Evolutionary conservation across 2,797 vertebrate species (phyloP), one percentile per base, ranked within the genome.

Genomic region (Gadopsis marmoratus): DNA sequence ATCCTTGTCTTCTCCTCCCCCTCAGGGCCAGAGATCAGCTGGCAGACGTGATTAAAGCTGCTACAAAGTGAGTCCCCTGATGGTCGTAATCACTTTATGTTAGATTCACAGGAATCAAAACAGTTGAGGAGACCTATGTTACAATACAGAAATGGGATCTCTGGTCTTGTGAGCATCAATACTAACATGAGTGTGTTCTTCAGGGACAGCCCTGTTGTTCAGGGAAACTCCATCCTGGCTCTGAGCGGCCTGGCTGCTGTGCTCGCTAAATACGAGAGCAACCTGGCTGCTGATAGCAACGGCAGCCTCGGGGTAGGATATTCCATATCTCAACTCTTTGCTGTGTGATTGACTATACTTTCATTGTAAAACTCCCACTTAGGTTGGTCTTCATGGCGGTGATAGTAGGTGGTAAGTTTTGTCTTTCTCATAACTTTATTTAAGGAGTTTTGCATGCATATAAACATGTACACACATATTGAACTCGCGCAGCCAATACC

Each of bases 191-290:
- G 31, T 84, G 43, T 86, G 51, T 19, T 21, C 0, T 47, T 71
- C 91, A 99, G 98, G 90, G 97, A 99, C 76, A 98, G 96, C 81
- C 97, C 97, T 0, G 97, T 98, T 58, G 96, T 99, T 37, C 98
- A 99, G 92, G 98, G 97, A 19, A 99, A 99, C 75, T 97, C 95
- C 17, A 95, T 99, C 61, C 87, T 99, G 82, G 97, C 98, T 69
- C 91, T 99, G 81, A 97, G 97, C 60, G 95, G 96, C 53, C 95
- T 99, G 71, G 97, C 97, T 39, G 96, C 96, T 1, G 94, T 93
- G 3, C 93, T 98, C 16, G 95, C 94, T 59, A 98, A 96, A 84
- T 97, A 98, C 0, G 97, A 99, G 94, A 97, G 90, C 86, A 97
- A 95, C 88, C 95, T 97, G 59, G 96, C 96, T 2, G 89, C 95